Base-by-base conservation (phyloP, 2,888 invertebrate genomes). In the Polydrusus pterygomalis region DNA sequence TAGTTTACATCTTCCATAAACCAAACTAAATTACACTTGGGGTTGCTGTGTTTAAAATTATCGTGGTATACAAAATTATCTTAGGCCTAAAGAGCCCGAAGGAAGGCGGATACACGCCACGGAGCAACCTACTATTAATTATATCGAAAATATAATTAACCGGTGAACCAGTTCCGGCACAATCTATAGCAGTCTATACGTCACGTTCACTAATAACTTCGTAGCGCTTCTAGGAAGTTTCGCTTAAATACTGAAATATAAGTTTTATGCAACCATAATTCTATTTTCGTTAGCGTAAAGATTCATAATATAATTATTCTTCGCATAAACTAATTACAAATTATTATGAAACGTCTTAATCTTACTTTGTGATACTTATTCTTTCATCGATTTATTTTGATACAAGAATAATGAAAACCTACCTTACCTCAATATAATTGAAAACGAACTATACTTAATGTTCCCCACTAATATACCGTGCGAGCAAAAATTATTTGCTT, bases 111-210 rank as follows among this genome's bases (percentile, higher is more conserved):
- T 60, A 70, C 60, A 60, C 49, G 60, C 70, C 18, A 30, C 60
- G 45, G 25, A 58, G 70, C 71, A 58, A 62, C 75, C 76, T 69
- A 72, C 76, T 58, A 76, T 76, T 72, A 76, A 76, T 76, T 76
- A 76, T 72, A 72, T 72, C 72, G 72, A 69, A 76, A 76, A 76
- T 72, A 76, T 76, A 76, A 76, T 76, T 72, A 76, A 72, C 72
- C 76, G 76, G 40, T 30, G 75, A 67, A 71, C 67, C 49, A 64
- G 65, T 70, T 65, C 70, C 45, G 65, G 68, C 71, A 71, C 75
- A 67, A 75, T 71, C 70, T 70, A 75, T 71, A 70, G 43, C 68
- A 67, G 70, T 64, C 71, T 75, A 68, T 75, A 75, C 70, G 75
- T 75, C 75, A 75, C 75, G 71, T 75, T 67, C 71, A 54, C 34